Percentiles rank a stretch among this genome's conserved stretches.
phyloP scores from a whole-genome alignment of 2,113 vertebrate genomes.

The Notarius quadriscutis region DNA sequence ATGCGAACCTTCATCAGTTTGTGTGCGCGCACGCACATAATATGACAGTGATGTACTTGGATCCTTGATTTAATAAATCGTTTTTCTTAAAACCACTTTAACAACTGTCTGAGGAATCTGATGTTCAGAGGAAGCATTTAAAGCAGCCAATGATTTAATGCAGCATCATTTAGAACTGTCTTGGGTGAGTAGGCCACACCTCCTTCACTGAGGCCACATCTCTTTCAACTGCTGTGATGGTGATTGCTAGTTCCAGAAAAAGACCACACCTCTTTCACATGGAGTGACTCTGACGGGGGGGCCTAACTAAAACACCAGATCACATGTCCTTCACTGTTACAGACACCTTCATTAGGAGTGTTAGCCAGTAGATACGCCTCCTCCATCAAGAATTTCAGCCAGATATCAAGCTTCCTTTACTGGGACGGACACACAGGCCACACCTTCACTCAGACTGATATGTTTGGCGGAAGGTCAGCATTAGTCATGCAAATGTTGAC shows the following conservation, averaged over 20 bases:
- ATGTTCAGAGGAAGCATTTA: neutral
- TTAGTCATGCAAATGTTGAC: too few relatives aligned
- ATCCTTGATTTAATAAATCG: slow-evolving; percentile 8
- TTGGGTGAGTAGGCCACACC: neutral
- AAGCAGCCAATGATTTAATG: neutral
- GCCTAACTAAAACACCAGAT: neutral
- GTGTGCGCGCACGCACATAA: neutral
- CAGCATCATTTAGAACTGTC: neutral
- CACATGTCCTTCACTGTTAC: neutral
- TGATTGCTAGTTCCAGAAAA: neutral
- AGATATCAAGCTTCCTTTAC: neutral
- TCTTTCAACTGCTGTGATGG: neutral
- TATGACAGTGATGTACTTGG: neutral
- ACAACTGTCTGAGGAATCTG: neutral
- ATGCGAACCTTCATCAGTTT: neutral
- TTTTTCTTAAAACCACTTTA: slow-evolving; percentile 3
- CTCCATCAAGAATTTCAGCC: neutral
- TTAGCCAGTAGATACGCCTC: neutral
- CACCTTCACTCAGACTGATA: neutral
- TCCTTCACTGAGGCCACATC: neutral
- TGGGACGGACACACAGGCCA: neutral
- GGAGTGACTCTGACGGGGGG: neutral
- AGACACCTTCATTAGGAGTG: neutral
- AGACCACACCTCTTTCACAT: neutral
- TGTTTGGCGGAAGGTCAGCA: too few relatives aligned